Evolutionary conservation across 2,888 invertebrate species (phyloP), one percentile per base, ranked within the genome.

Genomic region (Drosophila mimica): DNA sequence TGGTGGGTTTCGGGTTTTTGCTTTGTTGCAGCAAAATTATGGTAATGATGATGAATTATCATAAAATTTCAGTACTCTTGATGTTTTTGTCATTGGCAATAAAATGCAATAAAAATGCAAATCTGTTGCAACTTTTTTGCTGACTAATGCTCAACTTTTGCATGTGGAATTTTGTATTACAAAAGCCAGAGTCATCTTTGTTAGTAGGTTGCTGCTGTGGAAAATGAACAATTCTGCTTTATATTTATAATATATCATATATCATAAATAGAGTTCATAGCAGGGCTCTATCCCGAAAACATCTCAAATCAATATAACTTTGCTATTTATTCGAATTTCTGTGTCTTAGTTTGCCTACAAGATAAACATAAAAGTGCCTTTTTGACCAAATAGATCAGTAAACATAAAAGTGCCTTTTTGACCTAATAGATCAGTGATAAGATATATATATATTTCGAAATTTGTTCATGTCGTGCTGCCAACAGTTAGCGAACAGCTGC

Each of bases 71-170:
- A 36, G 36, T 49, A 13, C 53, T 28, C 36, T 34, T 33, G 51
- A 17, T 33, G 49, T 40, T 52, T 54, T 54, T 70, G 43, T 59
- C 51, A 43, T 30, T 75, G 66, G 49, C 36, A 33, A 74, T 71
- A 40, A 78, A 75, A 75, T 78, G 78, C 79, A 76, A 79, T 79
- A 73, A 72, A 79, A 68, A 78, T 78, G 78, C 66, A 78, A 78
- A 79, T 76, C 68, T 36, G 49, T 36, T 63, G 65, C 73, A 59
- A 56, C 43, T 70, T 76, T 53, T 53, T 76, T 62, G 17, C 58
- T 46, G 61, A 70, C 66, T 67, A 57, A 64, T 62, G 64, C 11
- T 13, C 17, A 54, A 66, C n/a, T n/a, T 36, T 9, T 34, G 15
- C 9, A 8, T 34, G 15, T 4, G 7, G 3, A n/a, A 1, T n/a